Evolutionary conservation across 2,888 invertebrate genomes (phyloP).

Genomic region (Volucella inflata): DNA sequence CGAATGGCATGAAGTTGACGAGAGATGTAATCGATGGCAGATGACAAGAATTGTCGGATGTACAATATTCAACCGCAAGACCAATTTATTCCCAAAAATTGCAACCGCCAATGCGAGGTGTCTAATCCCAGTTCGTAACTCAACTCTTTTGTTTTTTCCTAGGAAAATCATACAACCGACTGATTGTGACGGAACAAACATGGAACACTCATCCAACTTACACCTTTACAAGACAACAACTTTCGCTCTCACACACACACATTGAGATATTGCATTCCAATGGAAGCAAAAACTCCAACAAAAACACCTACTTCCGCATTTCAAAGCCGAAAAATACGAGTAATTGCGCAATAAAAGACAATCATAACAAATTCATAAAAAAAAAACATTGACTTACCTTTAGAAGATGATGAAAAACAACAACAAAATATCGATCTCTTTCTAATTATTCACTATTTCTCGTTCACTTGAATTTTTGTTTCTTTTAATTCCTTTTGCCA

Average conservation of each 20-base stretch:
- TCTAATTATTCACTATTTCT: constrained; percentile 28
- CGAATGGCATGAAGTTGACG: not conserved
- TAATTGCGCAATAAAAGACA: constrained; percentile 57
- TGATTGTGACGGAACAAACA: not conserved
- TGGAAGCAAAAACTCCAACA: not conserved
- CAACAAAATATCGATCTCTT: not conserved
- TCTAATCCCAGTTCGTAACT: constrained; percentile 25
- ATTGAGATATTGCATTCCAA: not conserved
- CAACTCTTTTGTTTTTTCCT: constrained; percentile 53
- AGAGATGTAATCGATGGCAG: not conserved
- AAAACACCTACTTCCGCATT: constrained; percentile 61
- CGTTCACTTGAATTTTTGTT: constrained; percentile 25
- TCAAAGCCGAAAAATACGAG: constrained; percentile 13
- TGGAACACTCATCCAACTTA: constrained; percentile 1
- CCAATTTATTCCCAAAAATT: not conserved
- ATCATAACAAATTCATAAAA: constrained; percentile 45
- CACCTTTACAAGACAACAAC: constrained; percentile 1
- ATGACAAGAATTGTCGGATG: not conserved
- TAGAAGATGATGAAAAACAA: no score
- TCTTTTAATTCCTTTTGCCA: not conserved
- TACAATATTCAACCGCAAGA: no score
- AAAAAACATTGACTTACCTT: not conserved
- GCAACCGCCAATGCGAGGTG: no score
- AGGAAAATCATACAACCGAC: not conserved
- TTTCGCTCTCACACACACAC: constrained; percentile 13